These are phyloP conservation scores for Diplodus sargus DNA, from an alignment of 2,797 vertebrate genomes.

Conservation along the genomic window DNA sequence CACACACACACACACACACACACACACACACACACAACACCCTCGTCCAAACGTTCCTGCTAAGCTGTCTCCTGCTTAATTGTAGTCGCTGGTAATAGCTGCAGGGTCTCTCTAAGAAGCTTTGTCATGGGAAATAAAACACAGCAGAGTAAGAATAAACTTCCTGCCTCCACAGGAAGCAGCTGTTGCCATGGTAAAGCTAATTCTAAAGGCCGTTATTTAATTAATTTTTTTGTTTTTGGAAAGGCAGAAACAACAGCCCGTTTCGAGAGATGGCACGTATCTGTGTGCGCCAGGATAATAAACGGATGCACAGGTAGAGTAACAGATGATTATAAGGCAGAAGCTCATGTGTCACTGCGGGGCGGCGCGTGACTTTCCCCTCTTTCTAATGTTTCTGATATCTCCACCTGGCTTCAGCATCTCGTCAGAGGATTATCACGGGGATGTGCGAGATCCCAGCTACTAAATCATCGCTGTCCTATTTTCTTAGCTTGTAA, in stretches of 20 bases:
- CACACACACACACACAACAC: constrained; percentile 19
- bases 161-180: constrained; percentile 73
- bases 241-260: constrained; percentile 35
- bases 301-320: constrained; percentile 23
- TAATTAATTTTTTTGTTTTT: too few species aligned
- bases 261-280: constrained; percentile 23
- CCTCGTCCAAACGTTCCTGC: constrained; percentile 46
- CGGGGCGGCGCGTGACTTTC: constrained; percentile 23
- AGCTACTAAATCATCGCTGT: constrained; percentile 53
- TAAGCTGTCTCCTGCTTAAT: constrained; percentile 62
- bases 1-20: background rate
- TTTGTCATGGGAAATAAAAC: constrained; percentile 78
- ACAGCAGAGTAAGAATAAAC: constrained; percentile 73
- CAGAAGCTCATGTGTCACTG: background rate
- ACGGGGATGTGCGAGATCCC: constrained; percentile 33
- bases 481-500: constrained; percentile 67
- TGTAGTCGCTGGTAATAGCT: constrained; percentile 67
- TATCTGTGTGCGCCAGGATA: constrained; percentile 21
- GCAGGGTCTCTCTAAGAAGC: constrained; percentile 59
- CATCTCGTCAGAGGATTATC: constrained; percentile 58
- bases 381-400: constrained; percentile 17
- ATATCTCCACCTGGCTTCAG: constrained; percentile 36
- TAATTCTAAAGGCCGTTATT: constrained; percentile 57
- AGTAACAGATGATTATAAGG: constrained; percentile 16
- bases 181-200: constrained; percentile 67